Conservation (phyloP, 2,888 invertebrate species). For the Arge pagana region DNA sequence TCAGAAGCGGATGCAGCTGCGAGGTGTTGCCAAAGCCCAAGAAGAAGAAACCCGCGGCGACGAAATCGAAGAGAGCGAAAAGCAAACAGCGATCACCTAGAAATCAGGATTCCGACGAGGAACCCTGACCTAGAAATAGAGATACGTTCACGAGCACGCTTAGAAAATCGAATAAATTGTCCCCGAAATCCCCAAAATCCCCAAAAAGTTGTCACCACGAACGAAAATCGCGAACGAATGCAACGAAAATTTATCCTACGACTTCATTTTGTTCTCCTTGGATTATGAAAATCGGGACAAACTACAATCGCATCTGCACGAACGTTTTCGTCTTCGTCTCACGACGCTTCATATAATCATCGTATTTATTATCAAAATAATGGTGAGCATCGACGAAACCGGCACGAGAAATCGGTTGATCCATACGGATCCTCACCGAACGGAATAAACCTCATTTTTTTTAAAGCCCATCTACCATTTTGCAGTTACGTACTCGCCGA, state of each 20-base stretch:
- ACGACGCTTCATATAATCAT: slow-evolving; percentile 23
- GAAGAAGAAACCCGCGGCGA: slow-evolving; percentile 53
- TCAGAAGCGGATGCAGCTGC: slow-evolving; percentile 85
- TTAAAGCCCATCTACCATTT: too few species aligned
- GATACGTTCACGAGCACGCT: too few species aligned
- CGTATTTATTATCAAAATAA: slow-evolving; percentile 28
- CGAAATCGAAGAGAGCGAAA: slow-evolving; percentile 45
- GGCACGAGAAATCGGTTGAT: too few species aligned
- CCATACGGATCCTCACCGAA: too few species aligned
- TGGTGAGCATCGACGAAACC: too few species aligned
- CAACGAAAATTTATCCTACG: too few species aligned
- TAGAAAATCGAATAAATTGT: slow-evolving; percentile 14
- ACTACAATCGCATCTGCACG: slow-evolving; percentile 13
- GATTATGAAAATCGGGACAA: too few species aligned
- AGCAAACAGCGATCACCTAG: slow-evolving; percentile 37
- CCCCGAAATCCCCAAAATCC: slow-evolving; percentile 13
- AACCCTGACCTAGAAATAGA: slow-evolving; percentile 7
- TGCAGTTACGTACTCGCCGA: too few species aligned
- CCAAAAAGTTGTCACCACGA: too few species aligned
- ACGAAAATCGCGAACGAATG: too few species aligned
- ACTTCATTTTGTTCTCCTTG: too few species aligned
- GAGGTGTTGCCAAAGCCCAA: slow-evolving; percentile 69
- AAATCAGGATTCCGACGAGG: slow-evolving; percentile 18
- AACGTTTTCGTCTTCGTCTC: slow-evolving; percentile 16
- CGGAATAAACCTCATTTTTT: too few species aligned